Evolutionary conservation across 2,888 invertebrate species (phyloP).

Genomic region (Yponomeuta sedellus): DNA sequence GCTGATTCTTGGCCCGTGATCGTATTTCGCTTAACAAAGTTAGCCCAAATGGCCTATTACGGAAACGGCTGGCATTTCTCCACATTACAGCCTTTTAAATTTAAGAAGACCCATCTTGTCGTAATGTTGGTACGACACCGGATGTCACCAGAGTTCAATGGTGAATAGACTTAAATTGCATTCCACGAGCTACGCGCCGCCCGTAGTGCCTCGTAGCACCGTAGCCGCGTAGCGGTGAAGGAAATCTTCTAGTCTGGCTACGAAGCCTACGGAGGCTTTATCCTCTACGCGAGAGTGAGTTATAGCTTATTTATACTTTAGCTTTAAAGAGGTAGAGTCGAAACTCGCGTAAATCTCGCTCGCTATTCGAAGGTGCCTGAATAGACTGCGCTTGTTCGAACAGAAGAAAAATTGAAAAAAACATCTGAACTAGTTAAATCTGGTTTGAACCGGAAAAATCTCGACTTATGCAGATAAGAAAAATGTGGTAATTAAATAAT

Average conservation of each 20-base stretch:
- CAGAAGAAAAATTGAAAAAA: background rate
- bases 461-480: background rate
- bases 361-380: background rate
- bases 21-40: conserved; percentile 1
- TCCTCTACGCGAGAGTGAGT: background rate
- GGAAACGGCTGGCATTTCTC: background rate
- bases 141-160: too few relatives aligned
- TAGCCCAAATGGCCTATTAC: background rate
- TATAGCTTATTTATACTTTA: background rate
- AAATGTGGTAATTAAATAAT: background rate
- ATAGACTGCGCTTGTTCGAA: background rate
- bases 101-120: background rate
- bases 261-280: background rate
- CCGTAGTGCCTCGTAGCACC: background rate
- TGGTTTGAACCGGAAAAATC: background rate
- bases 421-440: background rate
- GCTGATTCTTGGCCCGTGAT: background rate
- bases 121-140: too few relatives aligned
- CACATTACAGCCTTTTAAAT: background rate
- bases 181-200: background rate
- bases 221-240: background rate
- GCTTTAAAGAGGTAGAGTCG: background rate
- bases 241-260: background rate
- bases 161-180: background rate
- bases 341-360: background rate